Evolutionary conservation across 2,888 invertebrate genomes (phyloP).

Genomic region (Endotricha flammealis): DNA sequence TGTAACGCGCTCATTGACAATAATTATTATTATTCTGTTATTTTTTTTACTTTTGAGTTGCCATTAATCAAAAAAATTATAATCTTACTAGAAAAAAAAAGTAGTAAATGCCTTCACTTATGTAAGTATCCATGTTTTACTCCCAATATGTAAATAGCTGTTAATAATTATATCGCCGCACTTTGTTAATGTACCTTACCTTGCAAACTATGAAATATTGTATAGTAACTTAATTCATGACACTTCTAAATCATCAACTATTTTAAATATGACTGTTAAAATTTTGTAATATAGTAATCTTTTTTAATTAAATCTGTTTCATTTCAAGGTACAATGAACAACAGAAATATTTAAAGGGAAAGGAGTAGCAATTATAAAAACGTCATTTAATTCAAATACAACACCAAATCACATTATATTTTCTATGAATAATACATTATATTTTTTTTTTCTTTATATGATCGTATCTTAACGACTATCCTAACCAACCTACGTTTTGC

Average conservation of each 20-base stretch:
- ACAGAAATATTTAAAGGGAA: constrained; percentile 46
- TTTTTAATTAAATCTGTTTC: constrained; percentile 14
- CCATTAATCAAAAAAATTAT: constrained; percentile 6
- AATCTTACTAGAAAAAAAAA: constrained; percentile 1
- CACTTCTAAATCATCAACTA: too few relatives aligned
- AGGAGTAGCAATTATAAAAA: constrained; percentile 70
- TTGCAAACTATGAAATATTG: neutral
- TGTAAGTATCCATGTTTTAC: too few relatives aligned
- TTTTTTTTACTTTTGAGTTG: constrained; percentile 3
- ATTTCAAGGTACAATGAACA: constrained; percentile 20
- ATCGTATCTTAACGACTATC: constrained; percentile 49
- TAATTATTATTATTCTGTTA: neutral
- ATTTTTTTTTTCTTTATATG: constrained; percentile 62
- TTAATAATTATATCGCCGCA: too few relatives aligned
- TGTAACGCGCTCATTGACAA: too few relatives aligned
- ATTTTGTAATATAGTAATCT: constrained; percentile 26
- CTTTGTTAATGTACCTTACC: too few relatives aligned
- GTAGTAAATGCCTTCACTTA: too few relatives aligned
- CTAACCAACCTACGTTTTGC: constrained; percentile 38
- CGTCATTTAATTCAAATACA: constrained; percentile 76
- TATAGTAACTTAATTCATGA: too few relatives aligned
- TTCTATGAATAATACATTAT: constrained; percentile 73
- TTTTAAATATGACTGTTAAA: too few relatives aligned
- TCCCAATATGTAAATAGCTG: too few relatives aligned
- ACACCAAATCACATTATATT: constrained; percentile 79